Evolutionary conservation across 2,113 vertebrate genomes (phyloP).

Genomic region (Trichomycterus rosablanca): DNA sequence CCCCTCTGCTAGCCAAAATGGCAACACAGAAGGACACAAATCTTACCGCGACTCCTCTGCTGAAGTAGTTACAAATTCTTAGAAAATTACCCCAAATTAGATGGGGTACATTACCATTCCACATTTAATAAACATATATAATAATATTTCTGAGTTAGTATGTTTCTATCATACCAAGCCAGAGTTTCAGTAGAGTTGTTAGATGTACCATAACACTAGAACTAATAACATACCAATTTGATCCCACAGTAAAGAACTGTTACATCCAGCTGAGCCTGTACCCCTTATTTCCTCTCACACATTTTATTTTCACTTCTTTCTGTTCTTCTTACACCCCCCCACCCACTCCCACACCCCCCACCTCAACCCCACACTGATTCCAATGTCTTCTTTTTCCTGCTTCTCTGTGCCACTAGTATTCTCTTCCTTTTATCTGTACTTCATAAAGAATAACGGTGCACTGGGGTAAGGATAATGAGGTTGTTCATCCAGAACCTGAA

Average conservation of each 20-base stretch:
- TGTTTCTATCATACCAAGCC: constrained; percentile 30
- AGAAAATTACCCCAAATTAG: too few relatives aligned
- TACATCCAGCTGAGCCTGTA: constrained; percentile 38
- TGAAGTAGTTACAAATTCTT: too few relatives aligned
- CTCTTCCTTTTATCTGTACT: constrained; percentile 66
- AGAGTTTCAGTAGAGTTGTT: constrained; percentile 16
- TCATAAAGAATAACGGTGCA: constrained; percentile 68
- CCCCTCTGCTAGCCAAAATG: too few relatives aligned
- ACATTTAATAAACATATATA: too few relatives aligned
- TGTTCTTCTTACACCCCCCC: constrained; percentile 47
- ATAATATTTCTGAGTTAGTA: too few relatives aligned
- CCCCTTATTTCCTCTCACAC: constrained; percentile 22
- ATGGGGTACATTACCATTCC: too few relatives aligned
- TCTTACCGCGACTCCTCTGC: too few relatives aligned
- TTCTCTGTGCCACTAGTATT: constrained; percentile 62
- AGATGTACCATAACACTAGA: too few relatives aligned
- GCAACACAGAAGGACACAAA: too few relatives aligned
- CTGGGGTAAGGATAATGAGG: constrained; percentile 71
- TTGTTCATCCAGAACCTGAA: constrained; percentile 70
- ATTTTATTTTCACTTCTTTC: constrained; percentile 43
- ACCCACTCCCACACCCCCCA: constrained; percentile 36
- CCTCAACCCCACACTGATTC: constrained; percentile 51
- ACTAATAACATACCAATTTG: constrained; percentile 22
- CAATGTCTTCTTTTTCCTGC: constrained; percentile 30
- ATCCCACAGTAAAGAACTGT: constrained; percentile 29